Evolutionary conservation across 2,797 vertebrate genomes (phyloP).

Genomic region (Acanthurus tractus): DNA sequence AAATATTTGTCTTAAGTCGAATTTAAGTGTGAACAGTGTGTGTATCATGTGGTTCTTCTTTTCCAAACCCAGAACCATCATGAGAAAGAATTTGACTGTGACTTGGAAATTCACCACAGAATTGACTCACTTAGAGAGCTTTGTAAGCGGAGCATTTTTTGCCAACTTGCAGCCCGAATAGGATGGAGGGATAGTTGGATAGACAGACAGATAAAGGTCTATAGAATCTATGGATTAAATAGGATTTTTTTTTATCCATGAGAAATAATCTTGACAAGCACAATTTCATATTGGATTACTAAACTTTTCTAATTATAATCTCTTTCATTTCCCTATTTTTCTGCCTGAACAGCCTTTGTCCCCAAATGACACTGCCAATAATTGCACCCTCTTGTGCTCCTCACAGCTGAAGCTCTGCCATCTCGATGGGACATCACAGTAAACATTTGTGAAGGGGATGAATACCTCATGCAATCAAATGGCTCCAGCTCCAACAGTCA

Average conservation of each 20-base stretch:
- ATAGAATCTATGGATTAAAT: not conserved
- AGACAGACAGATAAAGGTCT: not conserved
- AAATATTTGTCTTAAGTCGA: constrained; percentile 8
- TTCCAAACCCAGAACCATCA: not conserved
- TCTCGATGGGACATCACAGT: constrained; percentile 31
- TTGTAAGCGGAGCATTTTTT: constrained; percentile 2
- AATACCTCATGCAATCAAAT: constrained; percentile 77
- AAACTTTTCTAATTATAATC: not conserved
- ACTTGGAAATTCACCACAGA: constrained; percentile 1
- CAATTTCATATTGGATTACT: not conserved
- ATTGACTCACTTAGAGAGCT: not conserved
- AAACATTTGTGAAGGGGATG: constrained; percentile 51
- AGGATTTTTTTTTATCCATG: not conserved
- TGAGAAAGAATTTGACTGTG: not conserved
- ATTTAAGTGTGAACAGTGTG: not conserved
- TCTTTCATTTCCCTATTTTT: not conserved
- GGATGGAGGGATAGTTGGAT: too few species aligned
- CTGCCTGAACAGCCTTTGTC: not conserved
- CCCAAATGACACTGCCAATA: constrained; percentile 38
- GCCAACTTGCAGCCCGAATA: not conserved
- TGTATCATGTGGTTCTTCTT: not conserved
- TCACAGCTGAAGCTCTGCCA: not conserved
- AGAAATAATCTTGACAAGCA: not conserved
- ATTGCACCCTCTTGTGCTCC: not conserved
- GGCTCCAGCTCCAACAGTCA: constrained; percentile 62